Percentiles rank a stretch among this genome's conserved stretches.
Conservation (phyloP, 2,797 vertebrate genomes). For the Mormyrus proboscirostris region DNA sequence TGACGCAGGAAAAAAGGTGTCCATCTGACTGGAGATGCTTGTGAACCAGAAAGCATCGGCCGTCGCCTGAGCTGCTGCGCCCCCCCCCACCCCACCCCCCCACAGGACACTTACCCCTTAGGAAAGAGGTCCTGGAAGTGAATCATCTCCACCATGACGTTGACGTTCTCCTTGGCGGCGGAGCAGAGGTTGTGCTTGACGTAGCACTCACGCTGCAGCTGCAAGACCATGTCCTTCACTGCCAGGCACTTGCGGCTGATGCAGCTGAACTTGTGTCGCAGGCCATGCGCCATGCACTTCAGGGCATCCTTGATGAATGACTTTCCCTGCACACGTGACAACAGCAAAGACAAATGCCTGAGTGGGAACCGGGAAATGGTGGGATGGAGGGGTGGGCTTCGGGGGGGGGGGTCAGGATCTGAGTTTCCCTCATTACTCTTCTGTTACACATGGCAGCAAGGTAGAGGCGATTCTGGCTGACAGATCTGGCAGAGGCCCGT, state of each 20-base stretch:
- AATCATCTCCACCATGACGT: constrained; percentile 98
- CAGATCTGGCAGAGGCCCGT: background rate
- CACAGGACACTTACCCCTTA: constrained; percentile 76
- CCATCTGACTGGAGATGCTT: background rate
- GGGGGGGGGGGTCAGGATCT: background rate
- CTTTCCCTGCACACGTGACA: constrained; percentile 72
- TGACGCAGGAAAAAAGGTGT: background rate
- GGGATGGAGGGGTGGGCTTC: background rate
- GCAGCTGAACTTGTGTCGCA: constrained; percentile 94
- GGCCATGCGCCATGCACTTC: constrained; percentile 93
- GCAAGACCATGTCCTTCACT: constrained; percentile 96
- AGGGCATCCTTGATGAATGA: constrained; percentile 98
- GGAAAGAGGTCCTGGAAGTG: constrained; percentile 95
- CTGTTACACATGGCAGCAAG: background rate
- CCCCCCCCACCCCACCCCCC: background rate
- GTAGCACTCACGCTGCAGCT: constrained; percentile 95
- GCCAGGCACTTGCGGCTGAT: constrained; percentile 97
- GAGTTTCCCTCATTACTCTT: background rate
- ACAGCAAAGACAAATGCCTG: background rate
- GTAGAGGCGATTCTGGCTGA: background rate
- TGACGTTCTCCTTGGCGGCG: constrained; percentile 88
- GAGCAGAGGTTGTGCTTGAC: constrained; percentile 93
- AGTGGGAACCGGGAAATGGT: background rate
- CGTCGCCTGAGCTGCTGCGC: background rate
- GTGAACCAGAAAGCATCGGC: background rate